phyloP scores from a whole-genome alignment of 1,140 invertebrate species.

The Lepidurus packardi region DNA sequence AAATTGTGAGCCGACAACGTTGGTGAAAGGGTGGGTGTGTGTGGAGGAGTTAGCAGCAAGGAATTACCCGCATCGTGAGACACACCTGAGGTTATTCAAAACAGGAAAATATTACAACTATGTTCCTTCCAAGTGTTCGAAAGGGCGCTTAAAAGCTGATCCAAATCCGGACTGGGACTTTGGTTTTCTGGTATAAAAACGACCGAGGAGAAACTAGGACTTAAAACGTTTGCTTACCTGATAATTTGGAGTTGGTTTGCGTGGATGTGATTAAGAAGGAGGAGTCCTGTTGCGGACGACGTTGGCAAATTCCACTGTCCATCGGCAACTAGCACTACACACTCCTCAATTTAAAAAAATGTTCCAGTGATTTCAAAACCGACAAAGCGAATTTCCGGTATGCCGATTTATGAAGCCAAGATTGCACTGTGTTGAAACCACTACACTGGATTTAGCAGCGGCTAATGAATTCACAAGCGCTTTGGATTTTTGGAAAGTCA shows the following conservation, averaged over 20 bases:
- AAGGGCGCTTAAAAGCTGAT: no score
- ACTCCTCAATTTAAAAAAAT: not conserved
- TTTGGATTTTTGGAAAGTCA: no score
- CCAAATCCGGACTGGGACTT: no score
- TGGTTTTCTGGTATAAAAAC: no score
- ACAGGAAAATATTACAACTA: not conserved
- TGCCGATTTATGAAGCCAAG: no score
- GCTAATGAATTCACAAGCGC: no score
- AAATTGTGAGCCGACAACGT: conserved; percentile 34
- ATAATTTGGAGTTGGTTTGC: conserved; percentile 14
- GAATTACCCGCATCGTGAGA: conserved; percentile 35
- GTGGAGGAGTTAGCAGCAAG: conserved; percentile 39
- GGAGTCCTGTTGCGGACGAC: conserved; percentile 33
- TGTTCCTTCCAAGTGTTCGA: no score
- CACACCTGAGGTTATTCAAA: conserved; percentile 1
- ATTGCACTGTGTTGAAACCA: no score
- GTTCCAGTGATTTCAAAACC: not conserved
- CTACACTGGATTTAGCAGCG: no score
- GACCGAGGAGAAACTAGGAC: not conserved
- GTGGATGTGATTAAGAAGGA: conserved; percentile 6
- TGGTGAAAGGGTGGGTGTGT: conserved; percentile 38
- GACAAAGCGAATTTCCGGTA: not conserved
- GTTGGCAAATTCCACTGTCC: conserved; percentile 34
- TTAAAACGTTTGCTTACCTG: not conserved
- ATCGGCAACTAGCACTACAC: conserved; percentile 26